Evolutionary conservation across 92 coral and sea anemone genomes (phyloP).

Genomic region (Parazoanthus atlanticus): DNA sequence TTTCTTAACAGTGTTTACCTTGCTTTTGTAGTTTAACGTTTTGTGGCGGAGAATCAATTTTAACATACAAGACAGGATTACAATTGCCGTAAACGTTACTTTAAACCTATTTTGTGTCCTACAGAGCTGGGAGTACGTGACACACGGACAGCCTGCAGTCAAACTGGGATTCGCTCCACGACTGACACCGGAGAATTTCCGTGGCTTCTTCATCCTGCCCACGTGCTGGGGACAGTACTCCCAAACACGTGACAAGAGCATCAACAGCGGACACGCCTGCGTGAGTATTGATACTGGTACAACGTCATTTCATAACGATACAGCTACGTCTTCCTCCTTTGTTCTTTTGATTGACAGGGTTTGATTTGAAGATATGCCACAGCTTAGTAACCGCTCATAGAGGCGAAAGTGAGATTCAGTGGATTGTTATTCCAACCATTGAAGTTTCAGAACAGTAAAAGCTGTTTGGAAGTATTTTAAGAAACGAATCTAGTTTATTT

Average conservation of each 20-base stretch:
- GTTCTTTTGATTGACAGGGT: too few relatives aligned
- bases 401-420: too few relatives aligned
- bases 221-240: conserved; percentile 88
- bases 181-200: conserved; percentile 61
- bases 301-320: not conserved
- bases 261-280: conserved; percentile 26
- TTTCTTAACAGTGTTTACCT: too few relatives aligned
- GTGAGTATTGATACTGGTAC: not conserved
- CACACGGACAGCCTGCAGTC: conserved; percentile 59
- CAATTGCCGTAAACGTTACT: not conserved
- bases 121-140: conserved; percentile 73
- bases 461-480: too few relatives aligned
- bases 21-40: too few relatives aligned
- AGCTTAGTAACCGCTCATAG: too few relatives aligned
- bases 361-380: too few relatives aligned
- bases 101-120: not conserved
- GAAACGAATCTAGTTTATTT: too few relatives aligned
- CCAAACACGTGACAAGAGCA: conserved; percentile 63
- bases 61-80: too few relatives aligned
- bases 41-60: too few relatives aligned
- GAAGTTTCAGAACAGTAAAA: too few relatives aligned
- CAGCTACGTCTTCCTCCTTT: not conserved
- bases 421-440: too few relatives aligned
- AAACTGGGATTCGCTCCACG: conserved; percentile 85
- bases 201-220: conserved; percentile 83